Evolutionary conservation across 2,113 vertebrate species (phyloP), one percentile per base, ranked within the genome.

Genomic region (Notothenia rossii): DNA sequence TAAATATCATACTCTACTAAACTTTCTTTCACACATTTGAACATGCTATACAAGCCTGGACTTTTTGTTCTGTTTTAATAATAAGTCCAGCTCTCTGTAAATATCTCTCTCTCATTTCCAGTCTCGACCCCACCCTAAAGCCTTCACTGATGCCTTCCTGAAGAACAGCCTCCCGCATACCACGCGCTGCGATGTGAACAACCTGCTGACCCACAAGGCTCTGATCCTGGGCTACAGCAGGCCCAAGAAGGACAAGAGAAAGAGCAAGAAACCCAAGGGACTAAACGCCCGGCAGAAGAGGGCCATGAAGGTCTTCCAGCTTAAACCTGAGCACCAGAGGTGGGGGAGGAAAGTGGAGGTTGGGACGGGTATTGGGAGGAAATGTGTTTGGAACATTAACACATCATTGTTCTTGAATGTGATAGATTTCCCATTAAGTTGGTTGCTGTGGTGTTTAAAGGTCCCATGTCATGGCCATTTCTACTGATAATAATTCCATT

Each of bases 61-160:
- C 29, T 29, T 29, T 29, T 29, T 29, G 3, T 29, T 4, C 29
- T 29, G 29, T 29, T 29, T 29, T 29, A 4, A 29, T 29, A 29
- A 29, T 29, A 29, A 29, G 3, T 29, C 29, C 29, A 29, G 3
- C 40, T 20, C 53, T 29, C 14, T 33, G 15, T 53, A 18, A 50
- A 51, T 51, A 10, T 14, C 2, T 3, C 3, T 3, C 7, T 62
- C 13, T 54, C 25, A 40, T 69, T 1, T 56, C n/a, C 49, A 93
- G 97, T 86, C 90, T 48, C 82, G 85, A 10, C 71, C 29, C 51
- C 29, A 49, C 3, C 79, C 76, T 11, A 83, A 93, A 64, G 96
- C 90, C 0, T 97, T 98, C 69, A 95, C 97, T 0, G 86, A 78
- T 2, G 89, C 95, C 0, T 97, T 99, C 88, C 93, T 99, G 85